Percentiles rank a stretch among this genome's conserved stretches.
Evolutionary conservation across 2,797 vertebrate species (phyloP).

Genomic region (Tarsius wallacei): DNA sequence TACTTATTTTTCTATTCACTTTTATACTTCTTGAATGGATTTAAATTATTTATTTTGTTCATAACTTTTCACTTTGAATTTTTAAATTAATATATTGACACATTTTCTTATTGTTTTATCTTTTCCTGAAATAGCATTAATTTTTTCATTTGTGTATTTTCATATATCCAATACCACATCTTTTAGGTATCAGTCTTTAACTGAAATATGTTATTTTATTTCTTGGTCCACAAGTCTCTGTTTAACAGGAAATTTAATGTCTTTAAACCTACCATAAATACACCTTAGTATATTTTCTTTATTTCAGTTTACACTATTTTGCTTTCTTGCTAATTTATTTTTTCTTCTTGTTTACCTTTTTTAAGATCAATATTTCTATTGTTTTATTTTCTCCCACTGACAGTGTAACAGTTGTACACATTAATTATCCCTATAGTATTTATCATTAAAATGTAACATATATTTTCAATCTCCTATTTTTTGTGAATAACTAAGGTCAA

Average conservation of each 20-base stretch:
- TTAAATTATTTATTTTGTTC: not conserved
- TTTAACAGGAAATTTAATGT: not conserved
- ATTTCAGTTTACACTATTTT: not conserved
- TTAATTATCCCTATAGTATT: not conserved
- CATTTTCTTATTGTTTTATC: not conserved
- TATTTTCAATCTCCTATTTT: not conserved
- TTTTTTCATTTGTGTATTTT: not conserved
- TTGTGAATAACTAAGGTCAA: not conserved
- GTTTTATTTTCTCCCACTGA: not conserved
- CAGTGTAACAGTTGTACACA: not conserved
- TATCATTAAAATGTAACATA: conserved; percentile 10
- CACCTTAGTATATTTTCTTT: not conserved
- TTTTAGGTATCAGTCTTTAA: not conserved
- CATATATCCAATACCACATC: not conserved
- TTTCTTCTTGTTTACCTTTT: not conserved
- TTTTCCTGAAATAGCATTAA: not conserved
- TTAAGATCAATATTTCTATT: not conserved
- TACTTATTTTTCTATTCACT: not conserved
- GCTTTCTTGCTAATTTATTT: conserved; percentile 4
- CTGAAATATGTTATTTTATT: not conserved
- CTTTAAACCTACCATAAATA: not conserved
- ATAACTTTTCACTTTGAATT: not conserved
- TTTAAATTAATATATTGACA: not conserved
- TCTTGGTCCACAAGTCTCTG: not conserved
- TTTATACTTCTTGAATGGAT: not conserved